Percentiles rank a stretch among this genome's conserved stretches.
Conservation (phyloP, 2,888 invertebrate genomes). For the Phaonia tiefii region DNA sequence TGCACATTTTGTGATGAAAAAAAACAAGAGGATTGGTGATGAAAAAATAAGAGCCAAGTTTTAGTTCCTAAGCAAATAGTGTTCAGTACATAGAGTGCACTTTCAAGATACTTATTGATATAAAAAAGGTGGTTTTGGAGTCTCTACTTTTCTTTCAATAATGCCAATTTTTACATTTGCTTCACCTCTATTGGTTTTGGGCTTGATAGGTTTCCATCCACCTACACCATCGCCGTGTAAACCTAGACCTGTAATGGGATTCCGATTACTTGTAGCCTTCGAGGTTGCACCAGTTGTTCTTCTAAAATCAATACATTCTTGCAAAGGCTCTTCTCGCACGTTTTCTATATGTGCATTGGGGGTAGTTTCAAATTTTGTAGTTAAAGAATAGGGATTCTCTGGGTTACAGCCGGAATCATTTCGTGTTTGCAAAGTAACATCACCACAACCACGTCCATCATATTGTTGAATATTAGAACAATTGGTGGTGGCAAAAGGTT, state of each 20-base stretch:
- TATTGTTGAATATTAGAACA: conserved; percentile 53
- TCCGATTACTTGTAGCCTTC: conserved; percentile 63
- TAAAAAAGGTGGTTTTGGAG: conserved; percentile 2
- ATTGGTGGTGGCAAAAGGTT: conserved; percentile 1
- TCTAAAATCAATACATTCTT: conserved; percentile 1
- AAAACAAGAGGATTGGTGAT: too few relatives aligned
- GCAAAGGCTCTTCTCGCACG: background rate
- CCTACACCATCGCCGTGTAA: conserved; percentile 71
- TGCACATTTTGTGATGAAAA: too few relatives aligned
- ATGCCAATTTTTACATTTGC: too few relatives aligned
- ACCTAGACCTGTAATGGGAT: conserved; percentile 75
- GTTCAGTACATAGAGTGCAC: too few relatives aligned
- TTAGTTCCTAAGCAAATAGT: too few relatives aligned
- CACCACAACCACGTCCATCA: conserved; percentile 57
- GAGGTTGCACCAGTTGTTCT: conserved; percentile 37
- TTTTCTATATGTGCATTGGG: background rate
- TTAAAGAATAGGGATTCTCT: conserved; percentile 66
- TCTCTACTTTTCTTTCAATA: too few relatives aligned
- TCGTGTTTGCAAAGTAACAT: conserved; percentile 66
- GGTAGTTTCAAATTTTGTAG: conserved; percentile 49
- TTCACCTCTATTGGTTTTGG: conserved; percentile 69
- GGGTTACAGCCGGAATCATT: conserved; percentile 67
- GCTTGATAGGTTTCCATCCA: conserved; percentile 68
- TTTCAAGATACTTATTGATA: too few relatives aligned
- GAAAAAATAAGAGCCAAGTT: too few relatives aligned